Percentiles rank a stretch among this genome's conserved stretches.
Evolutionary conservation across 2,888 invertebrate species (phyloP).

Genomic region (Spisula subtruncata): DNA sequence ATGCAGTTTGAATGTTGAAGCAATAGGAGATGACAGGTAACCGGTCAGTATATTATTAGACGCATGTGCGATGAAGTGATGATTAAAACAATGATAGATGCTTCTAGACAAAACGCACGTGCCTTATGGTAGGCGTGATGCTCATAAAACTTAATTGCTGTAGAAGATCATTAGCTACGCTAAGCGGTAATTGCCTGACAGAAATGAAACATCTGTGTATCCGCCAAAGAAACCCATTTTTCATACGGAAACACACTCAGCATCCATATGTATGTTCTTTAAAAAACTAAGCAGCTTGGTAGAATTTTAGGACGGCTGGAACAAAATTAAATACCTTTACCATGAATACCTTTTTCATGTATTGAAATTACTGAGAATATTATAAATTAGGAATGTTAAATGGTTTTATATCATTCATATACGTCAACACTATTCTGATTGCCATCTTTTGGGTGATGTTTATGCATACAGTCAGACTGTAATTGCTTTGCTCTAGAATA

Average conservation of each 20-base stretch:
- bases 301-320: background rate
- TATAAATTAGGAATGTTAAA: too few relatives aligned
- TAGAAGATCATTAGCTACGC: conserved; percentile 19
- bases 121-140: conserved; percentile 20
- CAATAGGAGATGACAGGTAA: background rate
- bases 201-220: conserved; percentile 5
- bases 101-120: conserved; percentile 21
- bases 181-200: background rate
- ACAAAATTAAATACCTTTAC: too few relatives aligned
- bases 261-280: background rate
- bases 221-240: background rate
- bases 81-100: conserved; percentile 32
- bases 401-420: too few relatives aligned
- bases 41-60: conserved; percentile 29
- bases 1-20: conserved; percentile 9
- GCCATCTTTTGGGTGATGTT: too few relatives aligned
- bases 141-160: conserved; percentile 6
- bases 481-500: too few relatives aligned
- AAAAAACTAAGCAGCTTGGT: background rate
- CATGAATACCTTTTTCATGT: too few relatives aligned
- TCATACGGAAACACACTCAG: background rate
- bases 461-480: too few relatives aligned
- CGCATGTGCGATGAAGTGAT: conserved; percentile 27
- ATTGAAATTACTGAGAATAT: too few relatives aligned
- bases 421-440: too few relatives aligned